phyloP scores from a whole-genome alignment of 1,140 invertebrate species.

The Archivesica marissinica region DNA sequence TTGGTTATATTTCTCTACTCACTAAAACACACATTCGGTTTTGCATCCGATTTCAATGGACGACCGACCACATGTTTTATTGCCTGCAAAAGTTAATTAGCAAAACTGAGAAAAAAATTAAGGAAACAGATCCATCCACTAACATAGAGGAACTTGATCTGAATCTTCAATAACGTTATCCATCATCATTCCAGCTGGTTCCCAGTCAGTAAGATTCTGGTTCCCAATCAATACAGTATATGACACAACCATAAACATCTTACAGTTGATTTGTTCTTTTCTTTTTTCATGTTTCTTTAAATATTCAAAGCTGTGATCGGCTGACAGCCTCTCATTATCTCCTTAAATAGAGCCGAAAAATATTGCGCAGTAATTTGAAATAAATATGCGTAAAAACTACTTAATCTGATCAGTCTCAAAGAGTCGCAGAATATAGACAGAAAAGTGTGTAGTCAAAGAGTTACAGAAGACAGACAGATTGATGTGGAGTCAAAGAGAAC shows the following conservation, averaged over 20 bases:
- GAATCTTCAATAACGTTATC: neutral
- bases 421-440: neutral
- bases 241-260: neutral
- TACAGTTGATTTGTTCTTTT: conserved; percentile 1
- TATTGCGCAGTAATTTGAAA: neutral
- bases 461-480: too few relatives aligned
- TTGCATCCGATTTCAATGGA: too few relatives aligned
- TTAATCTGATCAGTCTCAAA: too few relatives aligned
- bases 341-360: neutral
- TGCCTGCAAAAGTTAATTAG: conserved; percentile 11
- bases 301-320: neutral
- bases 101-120: neutral
- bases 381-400: neutral
- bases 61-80: neutral
- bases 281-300: neutral
- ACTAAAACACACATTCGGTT: too few relatives aligned
- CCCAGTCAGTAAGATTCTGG: too few relatives aligned
- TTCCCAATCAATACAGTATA: neutral
- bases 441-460: too few relatives aligned
- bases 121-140: neutral
- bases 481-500: too few relatives aligned
- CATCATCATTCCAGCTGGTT: too few relatives aligned
- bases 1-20: too few relatives aligned
- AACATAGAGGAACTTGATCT: neutral
- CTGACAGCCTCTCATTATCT: neutral